Percentiles rank a stretch among this genome's conserved stretches.
These are phyloP conservation scores for Ectemnius cavifrons DNA, from an alignment of 2,888 invertebrate genomes.

Conservation along the genomic window DNA sequence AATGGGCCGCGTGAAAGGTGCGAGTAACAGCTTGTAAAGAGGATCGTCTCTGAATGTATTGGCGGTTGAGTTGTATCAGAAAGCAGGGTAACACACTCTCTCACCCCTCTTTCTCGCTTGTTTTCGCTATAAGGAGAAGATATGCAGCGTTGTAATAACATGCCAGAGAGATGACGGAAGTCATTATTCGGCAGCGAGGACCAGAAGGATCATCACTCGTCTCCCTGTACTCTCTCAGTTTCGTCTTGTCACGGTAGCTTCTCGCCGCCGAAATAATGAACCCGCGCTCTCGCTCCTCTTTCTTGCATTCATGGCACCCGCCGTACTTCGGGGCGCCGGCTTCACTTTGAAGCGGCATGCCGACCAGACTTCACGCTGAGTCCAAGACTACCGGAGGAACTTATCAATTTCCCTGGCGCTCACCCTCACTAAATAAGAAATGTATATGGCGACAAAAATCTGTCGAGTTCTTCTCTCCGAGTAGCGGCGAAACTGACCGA, in stretches of 20 bases:
- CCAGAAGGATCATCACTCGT: neutral
- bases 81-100: neutral
- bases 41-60: neutral
- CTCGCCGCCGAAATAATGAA: conserved; percentile 35
- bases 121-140: neutral
- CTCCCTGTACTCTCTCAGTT: neutral
- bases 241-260: conserved; percentile 35
- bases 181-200: conserved; percentile 5
- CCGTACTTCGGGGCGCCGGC: neutral
- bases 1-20: conserved; percentile 1
- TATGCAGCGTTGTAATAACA: conserved; percentile 3
- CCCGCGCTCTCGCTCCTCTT: conserved; percentile 10
- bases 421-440: neutral
- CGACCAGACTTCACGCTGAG: too few relatives aligned
- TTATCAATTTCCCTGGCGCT: neutral
- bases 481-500: too few relatives aligned
- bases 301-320: conserved; percentile 26
- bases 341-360: too few relatives aligned
- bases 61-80: neutral
- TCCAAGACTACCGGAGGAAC: neutral
- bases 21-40: neutral
- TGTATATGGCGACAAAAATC: neutral
- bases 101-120: neutral
- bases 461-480: neutral
- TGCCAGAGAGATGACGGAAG: conserved; percentile 37